These are phyloP conservation scores for Solea senegalensis DNA, from an alignment of 2,113 vertebrate species.

Conservation along the genomic window DNA sequence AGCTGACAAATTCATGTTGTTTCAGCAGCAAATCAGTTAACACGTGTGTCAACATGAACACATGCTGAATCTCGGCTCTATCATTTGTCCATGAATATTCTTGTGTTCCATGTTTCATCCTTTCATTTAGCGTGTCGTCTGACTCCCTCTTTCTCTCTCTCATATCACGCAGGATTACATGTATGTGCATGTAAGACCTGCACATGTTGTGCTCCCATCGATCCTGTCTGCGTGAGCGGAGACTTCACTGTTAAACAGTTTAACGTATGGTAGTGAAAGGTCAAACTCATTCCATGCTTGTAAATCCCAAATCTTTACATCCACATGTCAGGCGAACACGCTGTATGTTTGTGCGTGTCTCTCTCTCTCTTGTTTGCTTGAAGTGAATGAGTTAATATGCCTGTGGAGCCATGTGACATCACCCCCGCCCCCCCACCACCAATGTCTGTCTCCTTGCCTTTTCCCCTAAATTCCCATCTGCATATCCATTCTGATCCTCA, in stretches of 20 bases:
- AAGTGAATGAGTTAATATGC: conserved; percentile 26
- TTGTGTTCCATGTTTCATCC: conserved; percentile 5
- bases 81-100: conserved; percentile 35
- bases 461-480: conserved; percentile 46
- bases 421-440: conserved; percentile 14
- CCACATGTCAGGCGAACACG: conserved; percentile 32
- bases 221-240: neutral
- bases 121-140: conserved; percentile 6
- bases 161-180: neutral
- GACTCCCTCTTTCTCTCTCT: neutral
- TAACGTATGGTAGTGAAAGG: conserved; percentile 40
- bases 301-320: conserved; percentile 39
- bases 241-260: conserved; percentile 3
- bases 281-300: conserved; percentile 24
- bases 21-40: too few species aligned
- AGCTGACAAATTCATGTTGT: too few species aligned
- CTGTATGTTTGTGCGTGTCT: neutral
- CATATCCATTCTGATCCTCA: conserved; percentile 56
- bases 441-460: conserved; percentile 10
- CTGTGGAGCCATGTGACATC: conserved; percentile 41
- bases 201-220: neutral
- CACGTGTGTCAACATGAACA: too few species aligned
- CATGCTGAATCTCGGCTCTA: neutral
- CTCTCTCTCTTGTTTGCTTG: neutral
- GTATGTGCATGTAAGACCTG: conserved; percentile 6